phyloP scores from a whole-genome alignment of 2,797 vertebrate genomes.

The Alectoris magna region DNA sequence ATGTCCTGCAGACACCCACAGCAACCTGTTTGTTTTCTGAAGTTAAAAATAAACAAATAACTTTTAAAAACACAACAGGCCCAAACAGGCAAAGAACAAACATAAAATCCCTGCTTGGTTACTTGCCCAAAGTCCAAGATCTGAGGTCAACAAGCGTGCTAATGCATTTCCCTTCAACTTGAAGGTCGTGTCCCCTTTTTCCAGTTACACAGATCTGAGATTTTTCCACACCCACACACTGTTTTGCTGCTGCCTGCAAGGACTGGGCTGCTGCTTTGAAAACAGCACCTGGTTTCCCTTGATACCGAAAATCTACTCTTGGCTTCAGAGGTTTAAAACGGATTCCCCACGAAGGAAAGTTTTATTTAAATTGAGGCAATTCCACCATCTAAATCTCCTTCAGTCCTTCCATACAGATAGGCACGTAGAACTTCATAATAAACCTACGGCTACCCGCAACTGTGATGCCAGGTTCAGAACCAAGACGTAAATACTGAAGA shows the following conservation, averaged over 20 bases:
- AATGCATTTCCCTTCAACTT: not conserved
- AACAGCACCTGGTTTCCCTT: not conserved
- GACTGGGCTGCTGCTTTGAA: not conserved
- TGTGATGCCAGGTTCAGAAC: not conserved
- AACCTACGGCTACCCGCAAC: not conserved
- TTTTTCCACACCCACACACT: not conserved
- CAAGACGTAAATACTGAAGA: not conserved
- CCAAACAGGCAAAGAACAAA: not conserved
- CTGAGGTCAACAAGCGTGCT: not conserved
- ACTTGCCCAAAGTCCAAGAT: not conserved
- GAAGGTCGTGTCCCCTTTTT: not conserved
- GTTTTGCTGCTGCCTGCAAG: rapidly evolving
- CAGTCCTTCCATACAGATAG: not conserved
- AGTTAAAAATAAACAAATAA: not conserved
- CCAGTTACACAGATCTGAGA: not conserved
- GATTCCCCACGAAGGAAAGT: not conserved
- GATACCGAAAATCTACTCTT: not conserved
- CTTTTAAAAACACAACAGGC: not conserved
- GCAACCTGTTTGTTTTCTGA: not conserved
- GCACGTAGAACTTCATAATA: not conserved
- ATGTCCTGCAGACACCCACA: not conserved
- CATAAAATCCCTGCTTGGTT: not conserved
- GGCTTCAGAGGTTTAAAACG: not conserved
- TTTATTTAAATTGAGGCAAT: not conserved
- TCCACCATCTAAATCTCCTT: not conserved